Percentiles rank a stretch among this genome's conserved stretches.
These are phyloP conservation scores for Syrphus vitripennis DNA, from an alignment of 2,888 invertebrate genomes.

Conservation along the genomic window DNA sequence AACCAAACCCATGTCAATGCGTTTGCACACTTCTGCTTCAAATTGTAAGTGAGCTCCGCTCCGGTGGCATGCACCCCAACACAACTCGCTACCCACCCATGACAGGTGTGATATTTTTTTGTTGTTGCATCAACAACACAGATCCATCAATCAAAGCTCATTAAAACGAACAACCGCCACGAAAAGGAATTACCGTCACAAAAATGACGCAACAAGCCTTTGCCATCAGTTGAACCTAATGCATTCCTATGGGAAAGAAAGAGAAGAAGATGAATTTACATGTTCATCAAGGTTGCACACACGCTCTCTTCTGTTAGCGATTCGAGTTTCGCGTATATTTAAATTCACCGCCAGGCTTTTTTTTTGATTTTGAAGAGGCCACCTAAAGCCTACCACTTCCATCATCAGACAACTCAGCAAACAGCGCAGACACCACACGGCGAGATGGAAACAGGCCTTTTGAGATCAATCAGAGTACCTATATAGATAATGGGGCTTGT, in stretches of 20 bases:
- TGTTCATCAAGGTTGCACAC: slow-evolving; percentile 69
- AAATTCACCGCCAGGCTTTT: slow-evolving; percentile 44
- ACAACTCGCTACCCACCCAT: slow-evolving; percentile 60
- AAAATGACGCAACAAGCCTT: slow-evolving; percentile 55
- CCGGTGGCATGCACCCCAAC: slow-evolving; percentile 51
- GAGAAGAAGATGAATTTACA: slow-evolving; percentile 59
- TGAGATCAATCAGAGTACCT: slow-evolving; percentile 59
- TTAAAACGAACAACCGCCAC: slow-evolving; percentile 68
- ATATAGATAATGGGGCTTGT: slow-evolving; percentile 60
- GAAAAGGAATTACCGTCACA: slow-evolving; percentile 52
- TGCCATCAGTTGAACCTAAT: background rate
- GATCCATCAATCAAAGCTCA: slow-evolving; percentile 72
- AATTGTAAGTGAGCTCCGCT: slow-evolving; percentile 17
- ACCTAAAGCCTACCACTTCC: slow-evolving; percentile 33
- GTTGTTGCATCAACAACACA: slow-evolving; percentile 21
- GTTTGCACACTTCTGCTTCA: slow-evolving; percentile 26
- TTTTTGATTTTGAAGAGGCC: slow-evolving; percentile 27
- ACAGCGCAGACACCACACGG: background rate
- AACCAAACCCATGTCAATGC: slow-evolving; percentile 68
- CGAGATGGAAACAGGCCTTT: slow-evolving; percentile 49
- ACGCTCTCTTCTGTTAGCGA: slow-evolving; percentile 46
- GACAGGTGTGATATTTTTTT: slow-evolving; percentile 71
- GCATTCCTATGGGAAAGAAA: background rate
- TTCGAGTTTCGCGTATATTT: slow-evolving; percentile 33
- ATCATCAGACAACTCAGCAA: background rate